phyloP scores from a whole-genome alignment of 1,140 invertebrate species.

The Heliconius nattereri region DNA sequence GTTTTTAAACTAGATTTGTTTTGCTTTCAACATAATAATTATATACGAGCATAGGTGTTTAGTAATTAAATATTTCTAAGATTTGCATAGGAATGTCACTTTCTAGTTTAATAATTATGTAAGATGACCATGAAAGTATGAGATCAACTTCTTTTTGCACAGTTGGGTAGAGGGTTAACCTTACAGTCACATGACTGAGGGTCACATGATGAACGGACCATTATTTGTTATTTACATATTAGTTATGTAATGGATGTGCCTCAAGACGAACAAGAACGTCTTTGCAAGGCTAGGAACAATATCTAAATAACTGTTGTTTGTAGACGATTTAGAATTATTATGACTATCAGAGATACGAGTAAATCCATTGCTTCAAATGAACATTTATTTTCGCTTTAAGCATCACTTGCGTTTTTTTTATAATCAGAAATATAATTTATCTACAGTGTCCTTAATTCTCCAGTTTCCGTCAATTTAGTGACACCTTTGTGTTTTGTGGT shows the following conservation, averaged over 20 bases:
- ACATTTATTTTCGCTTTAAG: neutral
- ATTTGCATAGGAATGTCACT: slow-evolving; percentile 9
- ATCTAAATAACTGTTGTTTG: neutral
- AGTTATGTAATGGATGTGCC: slow-evolving; percentile 27
- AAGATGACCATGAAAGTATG: neutral
- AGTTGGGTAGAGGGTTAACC: neutral
- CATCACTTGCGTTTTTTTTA: neutral
- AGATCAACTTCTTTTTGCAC: neutral
- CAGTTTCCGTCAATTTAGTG: too few relatives aligned
- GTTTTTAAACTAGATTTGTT: slow-evolving; percentile 8
- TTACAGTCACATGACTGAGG: slow-evolving; percentile 34
- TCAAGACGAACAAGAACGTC: slow-evolving; percentile 13
- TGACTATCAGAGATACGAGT: neutral
- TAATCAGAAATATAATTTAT: too few relatives aligned
- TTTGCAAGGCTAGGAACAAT: slow-evolving; percentile 12
- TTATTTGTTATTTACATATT: slow-evolving; percentile 36
- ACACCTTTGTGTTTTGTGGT: too few relatives aligned
- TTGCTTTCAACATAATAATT: slow-evolving; percentile 2
- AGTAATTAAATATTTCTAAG: neutral
- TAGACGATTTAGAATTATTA: neutral
- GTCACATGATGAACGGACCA: slow-evolving; percentile 31
- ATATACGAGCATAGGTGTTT: neutral
- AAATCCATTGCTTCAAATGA: neutral
- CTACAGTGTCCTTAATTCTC: too few relatives aligned
- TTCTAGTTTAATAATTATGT: neutral